These are phyloP conservation scores for Donacobius atricapilla DNA, from an alignment of 2,113 vertebrate genomes.

Conservation along the genomic window DNA sequence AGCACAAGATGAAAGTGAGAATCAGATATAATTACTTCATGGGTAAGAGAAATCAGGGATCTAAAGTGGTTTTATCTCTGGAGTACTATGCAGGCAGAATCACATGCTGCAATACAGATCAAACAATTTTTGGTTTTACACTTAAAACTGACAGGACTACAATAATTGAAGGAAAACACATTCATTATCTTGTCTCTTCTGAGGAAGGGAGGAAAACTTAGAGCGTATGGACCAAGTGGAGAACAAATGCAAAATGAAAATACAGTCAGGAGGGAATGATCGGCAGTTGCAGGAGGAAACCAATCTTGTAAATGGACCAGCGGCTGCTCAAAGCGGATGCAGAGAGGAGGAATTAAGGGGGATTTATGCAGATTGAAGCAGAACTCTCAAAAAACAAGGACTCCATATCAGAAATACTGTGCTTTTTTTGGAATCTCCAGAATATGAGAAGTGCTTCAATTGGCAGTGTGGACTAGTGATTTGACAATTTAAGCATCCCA, in stretches of 20 bases:
- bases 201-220: neutral
- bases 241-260: constrained; percentile 15
- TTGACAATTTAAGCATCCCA: neutral
- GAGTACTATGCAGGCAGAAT: neutral
- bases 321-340: neutral
- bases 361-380: neutral
- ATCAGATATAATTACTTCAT: neutral
- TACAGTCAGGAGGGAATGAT: neutral
- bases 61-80: neutral
- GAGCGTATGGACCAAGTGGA: neutral
- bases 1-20: neutral
- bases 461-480: neutral
- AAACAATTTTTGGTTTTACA: neutral
- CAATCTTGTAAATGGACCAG: constrained; percentile 36
- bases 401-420: neutral
- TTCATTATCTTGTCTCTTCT: constrained; percentile 19
- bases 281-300: neutral
- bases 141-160: neutral
- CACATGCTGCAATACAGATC: neutral
- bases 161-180: neutral
- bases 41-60: neutral
- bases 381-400: neutral
- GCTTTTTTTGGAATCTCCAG: neutral
- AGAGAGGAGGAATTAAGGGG: neutral
- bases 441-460: neutral